Conservation (phyloP, 2,113 vertebrate genomes). For the Panthera tigris region DNA sequence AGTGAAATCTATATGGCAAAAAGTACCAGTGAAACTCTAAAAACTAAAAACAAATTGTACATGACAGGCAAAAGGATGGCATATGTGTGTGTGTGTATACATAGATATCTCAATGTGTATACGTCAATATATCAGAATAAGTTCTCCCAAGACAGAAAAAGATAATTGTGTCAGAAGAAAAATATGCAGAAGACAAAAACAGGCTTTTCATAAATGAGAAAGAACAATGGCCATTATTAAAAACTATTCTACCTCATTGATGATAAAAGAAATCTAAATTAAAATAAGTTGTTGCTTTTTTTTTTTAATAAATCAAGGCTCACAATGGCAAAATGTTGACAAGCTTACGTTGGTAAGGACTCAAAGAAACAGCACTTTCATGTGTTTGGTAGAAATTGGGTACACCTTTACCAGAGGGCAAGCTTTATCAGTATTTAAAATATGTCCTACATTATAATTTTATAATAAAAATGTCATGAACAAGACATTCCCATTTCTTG, state of each 20-base stretch:
- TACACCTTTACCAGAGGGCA: background rate
- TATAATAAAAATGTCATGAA: conserved; percentile 6
- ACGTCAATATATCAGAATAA: background rate
- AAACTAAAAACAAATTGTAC: background rate
- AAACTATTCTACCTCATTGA: conserved; percentile 11
- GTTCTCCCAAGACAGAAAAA: background rate
- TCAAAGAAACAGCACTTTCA: background rate
- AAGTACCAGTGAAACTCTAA: conserved; percentile 43
- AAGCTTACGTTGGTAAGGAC: background rate
- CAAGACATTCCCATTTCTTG: background rate
- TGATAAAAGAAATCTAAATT: conserved; percentile 45
- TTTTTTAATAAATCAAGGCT: background rate
- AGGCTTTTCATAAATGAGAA: conserved; percentile 23
- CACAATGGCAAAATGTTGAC: background rate
- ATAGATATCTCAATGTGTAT: background rate
- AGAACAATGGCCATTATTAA: conserved; percentile 1
- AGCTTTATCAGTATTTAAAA: conserved; percentile 7
- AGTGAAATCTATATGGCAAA: conserved; percentile 29
- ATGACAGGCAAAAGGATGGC: background rate
- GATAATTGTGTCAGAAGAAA: background rate
- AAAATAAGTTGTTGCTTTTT: background rate
- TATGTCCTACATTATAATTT: conserved; percentile 1
- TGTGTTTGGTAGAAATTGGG: background rate
- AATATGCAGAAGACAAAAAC: conserved; percentile 2
- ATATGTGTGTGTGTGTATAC: background rate